Evolutionary conservation across 2,797 vertebrate species (phyloP), one percentile per base, ranked within the genome.

Genomic region (Lemur catta): DNA sequence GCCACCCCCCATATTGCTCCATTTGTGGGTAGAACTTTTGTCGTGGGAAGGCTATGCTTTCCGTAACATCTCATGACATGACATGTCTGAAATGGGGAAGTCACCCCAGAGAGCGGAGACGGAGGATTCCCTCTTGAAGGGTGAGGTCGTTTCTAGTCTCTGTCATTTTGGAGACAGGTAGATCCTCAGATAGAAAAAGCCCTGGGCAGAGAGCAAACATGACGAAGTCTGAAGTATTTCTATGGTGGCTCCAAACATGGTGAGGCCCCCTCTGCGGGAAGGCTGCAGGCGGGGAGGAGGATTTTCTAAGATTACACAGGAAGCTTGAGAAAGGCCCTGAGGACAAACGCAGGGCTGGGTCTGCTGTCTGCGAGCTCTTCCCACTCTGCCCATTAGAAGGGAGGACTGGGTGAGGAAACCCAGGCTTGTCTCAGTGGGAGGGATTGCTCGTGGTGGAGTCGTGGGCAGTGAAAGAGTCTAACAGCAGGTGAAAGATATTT

Each of bases 1-100:
- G 38, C 8, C 3, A 7, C 2, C 13, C 8, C 26, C 2, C 13
- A 1, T 0, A 0, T 22, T 5, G 1, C 43, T 28, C n/a, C 43
- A 2, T 28, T 71, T 38, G 4, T 38, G 33, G 38, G 41, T 65
- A 20, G 0, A 4, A 46, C 14, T 41, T 72, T 22, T 38, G 26
- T 13, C 13, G 2, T 2, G 30, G 65, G 59, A 84, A 33, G 11
- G n/a, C 35, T 0, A 50, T 4, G 1, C 24, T 30, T 61, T 52
- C 20, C 30, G 28, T 38, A 9, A 35, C 14, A 0, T 9, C 20
- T 65, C 50, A 38, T 71, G 50, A 13, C 3, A 15, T 3, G 14
- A 50, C 28, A 46, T 24, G 13, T 52, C 30, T 75, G 24, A 8
- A 4, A 1, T 15, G 35, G 24, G 55, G 57, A 63, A 10, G 38